Conservation (phyloP, 2,797 vertebrate species). For the Adelosebastes latens region DNA sequence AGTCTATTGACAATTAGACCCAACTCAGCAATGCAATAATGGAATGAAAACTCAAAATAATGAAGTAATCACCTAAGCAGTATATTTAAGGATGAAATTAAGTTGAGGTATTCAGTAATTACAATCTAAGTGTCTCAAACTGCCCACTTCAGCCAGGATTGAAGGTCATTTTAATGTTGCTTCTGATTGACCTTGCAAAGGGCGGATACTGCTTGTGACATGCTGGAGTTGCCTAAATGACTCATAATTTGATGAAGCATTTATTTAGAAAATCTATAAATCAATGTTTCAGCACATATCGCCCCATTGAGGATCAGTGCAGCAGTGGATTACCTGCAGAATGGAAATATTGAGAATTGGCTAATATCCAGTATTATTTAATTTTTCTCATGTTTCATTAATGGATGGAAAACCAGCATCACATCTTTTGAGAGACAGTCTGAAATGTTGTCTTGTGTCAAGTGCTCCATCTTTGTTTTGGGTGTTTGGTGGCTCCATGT, state of each 20-base stretch:
- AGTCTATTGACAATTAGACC: background rate
- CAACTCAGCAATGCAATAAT: background rate
- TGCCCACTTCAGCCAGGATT: background rate
- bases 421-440: background rate
- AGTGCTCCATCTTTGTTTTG: conserved; percentile 5
- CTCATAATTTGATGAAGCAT: background rate
- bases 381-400: background rate
- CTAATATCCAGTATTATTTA: background rate
- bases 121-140: background rate
- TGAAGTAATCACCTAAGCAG: background rate
- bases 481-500: background rate
- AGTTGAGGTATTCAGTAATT: background rate
- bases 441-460: background rate
- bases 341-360: background rate
- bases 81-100: background rate
- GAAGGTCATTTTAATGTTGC: background rate
- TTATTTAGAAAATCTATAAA: background rate
- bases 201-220: background rate
- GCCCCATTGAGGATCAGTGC: background rate
- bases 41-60: background rate
- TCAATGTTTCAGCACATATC: background rate
- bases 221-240: background rate
- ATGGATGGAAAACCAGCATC: background rate
- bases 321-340: background rate
- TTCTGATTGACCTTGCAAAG: background rate